Evolutionary conservation across 23 tunicate species (phyloP), one percentile per base, ranked within the genome.

Genomic region (Trididemnum nubilum): DNA sequence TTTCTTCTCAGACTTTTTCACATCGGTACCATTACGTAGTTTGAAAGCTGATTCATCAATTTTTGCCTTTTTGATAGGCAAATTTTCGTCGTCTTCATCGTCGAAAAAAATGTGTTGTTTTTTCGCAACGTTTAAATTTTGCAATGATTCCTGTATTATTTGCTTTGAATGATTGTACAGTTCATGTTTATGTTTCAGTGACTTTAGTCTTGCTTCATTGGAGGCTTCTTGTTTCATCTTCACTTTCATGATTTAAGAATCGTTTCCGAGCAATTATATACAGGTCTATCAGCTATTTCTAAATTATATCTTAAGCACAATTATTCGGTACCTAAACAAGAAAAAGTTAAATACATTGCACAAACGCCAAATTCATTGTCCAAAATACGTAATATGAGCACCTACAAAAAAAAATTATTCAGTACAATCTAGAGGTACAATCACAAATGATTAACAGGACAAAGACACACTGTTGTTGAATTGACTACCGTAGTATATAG

Each of bases 91-190:
- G 5, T 69, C 74, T 28, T 34, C 39, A 33, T 69, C 74, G 5
- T 33, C 37, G 32, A 69, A 69, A 28, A 32, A 4, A 32, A 69
- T 34, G 39, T 69, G 74, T 2, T 33, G 74, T 22, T 69, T 69
- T 12, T 5, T 29, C 21, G 9, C 2, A 28, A 24, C 74, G n/a
- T 69, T 22, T 28, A 69, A 3, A 33, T 69, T 69, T 9, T 69
- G 29, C 74, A 69, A 69, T 4, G 74, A 33, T 2, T 36, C 74
- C 38, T 69, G 74, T 28, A 69, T 69, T 4, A 69, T 33, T 12
- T 12, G 36, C 22, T 33, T 30, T 69, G 74, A 69, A 5, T 69
- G 22, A 15, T 30, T 33, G 9, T 7, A 69, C 4, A 28, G 38
- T 32, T 69, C 38, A 33, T 69, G 74, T 5, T 3, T 34, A 15